Evolutionary conservation across 2,888 invertebrate species (phyloP).

Genomic region (Chrysopilus asiliformis): DNA sequence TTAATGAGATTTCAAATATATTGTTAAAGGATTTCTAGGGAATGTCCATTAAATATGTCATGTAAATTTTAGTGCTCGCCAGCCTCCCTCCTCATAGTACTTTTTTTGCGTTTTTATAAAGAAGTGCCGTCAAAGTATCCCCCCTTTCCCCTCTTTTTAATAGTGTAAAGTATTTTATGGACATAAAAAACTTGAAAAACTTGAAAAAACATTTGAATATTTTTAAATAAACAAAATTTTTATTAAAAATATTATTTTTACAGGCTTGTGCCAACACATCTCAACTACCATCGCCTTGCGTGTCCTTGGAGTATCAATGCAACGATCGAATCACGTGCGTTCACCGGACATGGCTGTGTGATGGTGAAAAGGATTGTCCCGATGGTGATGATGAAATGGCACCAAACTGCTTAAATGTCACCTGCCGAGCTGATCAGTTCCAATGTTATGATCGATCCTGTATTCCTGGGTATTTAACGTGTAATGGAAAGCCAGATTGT

Average conservation of each 20-base stretch:
- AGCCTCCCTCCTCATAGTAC: too few species aligned
- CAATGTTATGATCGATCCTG: conserved; percentile 70
- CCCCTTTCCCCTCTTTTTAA: too few species aligned
- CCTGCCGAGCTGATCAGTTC: conserved; percentile 76
- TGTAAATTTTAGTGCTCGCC: too few species aligned
- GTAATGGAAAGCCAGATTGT: conserved; percentile 72
- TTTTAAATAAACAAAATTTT: not conserved
- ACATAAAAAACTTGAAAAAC: too few species aligned
- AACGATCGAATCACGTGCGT: conserved; percentile 69
- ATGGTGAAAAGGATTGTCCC: conserved; percentile 70
- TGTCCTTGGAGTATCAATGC: conserved; percentile 62
- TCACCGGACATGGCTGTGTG: conserved; percentile 70
- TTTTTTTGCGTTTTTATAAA: too few species aligned
- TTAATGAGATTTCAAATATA: too few species aligned
- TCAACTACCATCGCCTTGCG: conserved; percentile 47
- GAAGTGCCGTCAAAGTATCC: too few species aligned
- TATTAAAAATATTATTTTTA: conserved; percentile 13
- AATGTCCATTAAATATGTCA: too few species aligned
- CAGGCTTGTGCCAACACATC: conserved; percentile 48
- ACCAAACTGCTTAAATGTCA: conserved; percentile 51
- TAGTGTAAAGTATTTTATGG: too few species aligned
- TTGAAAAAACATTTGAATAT: not conserved
- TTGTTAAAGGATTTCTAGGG: too few species aligned
- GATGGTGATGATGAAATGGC: conserved; percentile 67
- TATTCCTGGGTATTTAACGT: conserved; percentile 66